Evolutionary conservation across 37 sponge, comb jelly and placozoan species (phyloP).

Genomic region (Beroe ovata): DNA sequence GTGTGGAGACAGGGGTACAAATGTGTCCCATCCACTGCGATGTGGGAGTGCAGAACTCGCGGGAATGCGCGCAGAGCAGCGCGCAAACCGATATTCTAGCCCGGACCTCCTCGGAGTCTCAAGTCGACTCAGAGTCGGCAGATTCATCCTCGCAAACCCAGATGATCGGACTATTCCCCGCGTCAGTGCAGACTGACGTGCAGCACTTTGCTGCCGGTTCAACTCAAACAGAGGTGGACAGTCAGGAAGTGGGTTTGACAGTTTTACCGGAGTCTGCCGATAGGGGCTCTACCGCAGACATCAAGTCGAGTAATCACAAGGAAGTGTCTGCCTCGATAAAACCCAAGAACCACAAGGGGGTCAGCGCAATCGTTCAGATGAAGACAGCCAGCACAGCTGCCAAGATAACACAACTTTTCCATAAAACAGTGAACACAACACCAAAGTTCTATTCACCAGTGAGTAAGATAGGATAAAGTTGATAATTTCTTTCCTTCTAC

Average conservation of each 20-base stretch:
- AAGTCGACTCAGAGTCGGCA: conserved; percentile 2
- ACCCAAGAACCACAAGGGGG: conserved; percentile 27
- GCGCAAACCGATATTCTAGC: background rate
- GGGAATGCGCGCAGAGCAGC: background rate
- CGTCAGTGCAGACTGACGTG: conserved; percentile 29
- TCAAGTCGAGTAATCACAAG: conserved; percentile 48
- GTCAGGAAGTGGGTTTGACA: background rate
- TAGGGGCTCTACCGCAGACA: conserved; percentile 9
- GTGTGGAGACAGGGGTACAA: conserved; percentile 14
- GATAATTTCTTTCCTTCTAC: background rate
- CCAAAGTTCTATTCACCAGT: background rate
- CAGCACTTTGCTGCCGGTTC: background rate
- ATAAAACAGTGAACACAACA: background rate
- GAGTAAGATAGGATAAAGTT: background rate
- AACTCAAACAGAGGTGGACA: background rate
- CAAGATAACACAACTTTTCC: conserved; percentile 1
- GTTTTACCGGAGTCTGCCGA: conserved; percentile 21
- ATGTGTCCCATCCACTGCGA: conserved; percentile 16
- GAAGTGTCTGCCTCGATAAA: conserved; percentile 11
- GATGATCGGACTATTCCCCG: conserved; percentile 64
- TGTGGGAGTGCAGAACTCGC: background rate
- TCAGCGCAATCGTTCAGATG: conserved; percentile 28
- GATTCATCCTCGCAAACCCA: conserved; percentile 21
- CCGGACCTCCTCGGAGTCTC: conserved; percentile 43
- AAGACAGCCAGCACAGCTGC: conserved; percentile 33